These are phyloP conservation scores for Lissocephala sabroskyi DNA, from an alignment of 2,888 invertebrate genomes.

Conservation along the genomic window DNA sequence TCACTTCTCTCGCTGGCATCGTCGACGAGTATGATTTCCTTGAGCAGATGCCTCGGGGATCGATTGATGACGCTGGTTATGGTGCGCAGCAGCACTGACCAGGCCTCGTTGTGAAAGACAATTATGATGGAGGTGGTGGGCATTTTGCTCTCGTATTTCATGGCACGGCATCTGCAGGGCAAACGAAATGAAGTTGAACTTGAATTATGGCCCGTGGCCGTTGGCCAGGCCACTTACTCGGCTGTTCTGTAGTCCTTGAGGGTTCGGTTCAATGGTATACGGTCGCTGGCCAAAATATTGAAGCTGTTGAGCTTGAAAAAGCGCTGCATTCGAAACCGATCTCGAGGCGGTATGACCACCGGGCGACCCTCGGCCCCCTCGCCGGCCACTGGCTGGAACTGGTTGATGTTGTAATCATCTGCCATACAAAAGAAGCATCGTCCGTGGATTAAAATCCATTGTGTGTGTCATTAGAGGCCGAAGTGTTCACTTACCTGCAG, in stretches of 20 bases:
- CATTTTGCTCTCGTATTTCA: constrained; percentile 76
- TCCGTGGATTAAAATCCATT: no score
- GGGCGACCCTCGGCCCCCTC: constrained; percentile 88
- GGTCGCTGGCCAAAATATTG: constrained; percentile 90
- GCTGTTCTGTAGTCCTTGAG: constrained; percentile 88
- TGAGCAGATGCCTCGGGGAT: constrained; percentile 83
- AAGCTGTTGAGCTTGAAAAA: constrained; percentile 89
- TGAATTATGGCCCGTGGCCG: background rate
- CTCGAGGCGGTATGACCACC: constrained; percentile 82
- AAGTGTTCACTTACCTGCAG: constrained; percentile 75
- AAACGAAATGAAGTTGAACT: background rate
- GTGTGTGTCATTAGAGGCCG: constrained; percentile 30
- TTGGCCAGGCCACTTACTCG: constrained; percentile 75
- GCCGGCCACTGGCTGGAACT: constrained; percentile 81
- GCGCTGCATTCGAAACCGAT: constrained; percentile 83
- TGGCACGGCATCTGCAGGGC: constrained; percentile 75
- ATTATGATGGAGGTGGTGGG: constrained; percentile 94
- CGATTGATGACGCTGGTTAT: constrained; percentile 94
- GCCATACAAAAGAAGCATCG: no score
- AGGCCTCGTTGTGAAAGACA: constrained; percentile 99
- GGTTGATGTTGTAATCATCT: constrained; percentile 79
- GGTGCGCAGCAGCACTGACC: constrained; percentile 96
- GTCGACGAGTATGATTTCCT: constrained; percentile 91
- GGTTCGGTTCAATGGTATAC: constrained; percentile 87
- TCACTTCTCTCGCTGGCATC: constrained; percentile 90